Percentiles rank a stretch among this genome's conserved stretches.
Conservation (phyloP, 1,140 invertebrate genomes). For the Lithobius niger region DNA sequence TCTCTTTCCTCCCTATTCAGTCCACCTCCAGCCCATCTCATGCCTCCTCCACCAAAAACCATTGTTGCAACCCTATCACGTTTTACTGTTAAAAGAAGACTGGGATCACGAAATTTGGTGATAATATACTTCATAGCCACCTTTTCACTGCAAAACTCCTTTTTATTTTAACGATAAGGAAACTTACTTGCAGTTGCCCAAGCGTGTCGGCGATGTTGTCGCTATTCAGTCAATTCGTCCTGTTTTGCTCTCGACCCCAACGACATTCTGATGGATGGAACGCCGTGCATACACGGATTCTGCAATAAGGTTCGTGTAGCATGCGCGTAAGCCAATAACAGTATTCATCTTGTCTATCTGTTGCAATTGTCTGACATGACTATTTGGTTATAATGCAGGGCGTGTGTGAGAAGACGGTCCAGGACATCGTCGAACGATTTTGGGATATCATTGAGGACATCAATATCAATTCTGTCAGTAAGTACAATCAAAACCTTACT, state of each 20-base stretch:
- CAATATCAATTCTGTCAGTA: constrained; percentile 74
- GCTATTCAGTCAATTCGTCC: constrained; percentile 76
- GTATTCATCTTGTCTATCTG: too few species aligned
- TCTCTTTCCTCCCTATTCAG: too few species aligned
- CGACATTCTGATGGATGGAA: constrained; percentile 79
- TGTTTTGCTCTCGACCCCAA: constrained; percentile 76
- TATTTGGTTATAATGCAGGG: constrained; percentile 42
- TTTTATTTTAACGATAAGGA: background rate
- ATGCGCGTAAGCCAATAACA: too few species aligned
- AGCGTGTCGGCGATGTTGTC: constrained; percentile 79
- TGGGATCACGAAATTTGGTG: background rate
- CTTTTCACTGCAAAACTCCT: background rate
- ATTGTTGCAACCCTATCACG: background rate
- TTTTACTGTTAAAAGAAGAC: background rate
- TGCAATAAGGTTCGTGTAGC: constrained; percentile 73
- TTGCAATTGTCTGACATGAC: too few species aligned
- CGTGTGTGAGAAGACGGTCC: constrained; percentile 84
- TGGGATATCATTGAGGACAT: constrained; percentile 96
- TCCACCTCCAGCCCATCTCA: too few species aligned
- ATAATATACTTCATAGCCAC: background rate
- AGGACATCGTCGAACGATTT: constrained; percentile 85
- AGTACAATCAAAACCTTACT: constrained; percentile 12
- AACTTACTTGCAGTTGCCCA: constrained; percentile 47
- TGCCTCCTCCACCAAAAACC: too few species aligned
- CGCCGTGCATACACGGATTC: constrained; percentile 89